Conservation (phyloP, 1,140 invertebrate species). For the Trachelipus rathkii region DNA sequence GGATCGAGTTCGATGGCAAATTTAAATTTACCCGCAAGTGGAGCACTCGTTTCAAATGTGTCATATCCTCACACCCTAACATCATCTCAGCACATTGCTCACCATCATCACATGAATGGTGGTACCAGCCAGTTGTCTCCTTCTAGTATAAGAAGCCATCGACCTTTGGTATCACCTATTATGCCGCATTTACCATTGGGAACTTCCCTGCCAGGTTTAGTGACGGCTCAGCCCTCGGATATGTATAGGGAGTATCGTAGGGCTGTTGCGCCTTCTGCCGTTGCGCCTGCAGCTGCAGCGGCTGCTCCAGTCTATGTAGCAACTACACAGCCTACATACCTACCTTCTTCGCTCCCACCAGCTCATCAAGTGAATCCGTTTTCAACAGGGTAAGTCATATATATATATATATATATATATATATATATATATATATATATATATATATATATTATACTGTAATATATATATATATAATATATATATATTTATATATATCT, state of each 20-base stretch:
- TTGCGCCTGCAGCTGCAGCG: slow-evolving; percentile 35
- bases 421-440: no score
- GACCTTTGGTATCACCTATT: background rate
- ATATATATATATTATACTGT: no score
- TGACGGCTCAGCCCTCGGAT: slow-evolving; percentile 25
- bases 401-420: no score
- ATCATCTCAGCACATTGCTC: no score
- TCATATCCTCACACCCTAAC: slow-evolving; percentile 28
- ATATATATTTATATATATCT: no score
- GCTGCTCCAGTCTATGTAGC: slow-evolving; percentile 59
- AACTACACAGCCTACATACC: slow-evolving; percentile 55
- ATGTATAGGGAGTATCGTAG: slow-evolving; percentile 42
- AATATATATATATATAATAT: no score
- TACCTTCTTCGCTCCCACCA: slow-evolving; percentile 49
- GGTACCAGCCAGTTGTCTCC: background rate
- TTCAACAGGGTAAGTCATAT: slow-evolving; percentile 46
- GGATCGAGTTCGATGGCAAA: no score
- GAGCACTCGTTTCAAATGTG: no score
- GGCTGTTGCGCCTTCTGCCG: slow-evolving; percentile 30
- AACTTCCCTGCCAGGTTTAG: background rate
- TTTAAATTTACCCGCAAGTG: no score
- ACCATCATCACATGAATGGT: background rate
- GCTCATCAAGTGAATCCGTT: slow-evolving; percentile 47
- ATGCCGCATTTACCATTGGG: background rate
- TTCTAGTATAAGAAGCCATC: background rate